These are phyloP conservation scores for Tryphoninae sp. DNA, from an alignment of 2,888 invertebrate species.

Conservation along the genomic window DNA sequence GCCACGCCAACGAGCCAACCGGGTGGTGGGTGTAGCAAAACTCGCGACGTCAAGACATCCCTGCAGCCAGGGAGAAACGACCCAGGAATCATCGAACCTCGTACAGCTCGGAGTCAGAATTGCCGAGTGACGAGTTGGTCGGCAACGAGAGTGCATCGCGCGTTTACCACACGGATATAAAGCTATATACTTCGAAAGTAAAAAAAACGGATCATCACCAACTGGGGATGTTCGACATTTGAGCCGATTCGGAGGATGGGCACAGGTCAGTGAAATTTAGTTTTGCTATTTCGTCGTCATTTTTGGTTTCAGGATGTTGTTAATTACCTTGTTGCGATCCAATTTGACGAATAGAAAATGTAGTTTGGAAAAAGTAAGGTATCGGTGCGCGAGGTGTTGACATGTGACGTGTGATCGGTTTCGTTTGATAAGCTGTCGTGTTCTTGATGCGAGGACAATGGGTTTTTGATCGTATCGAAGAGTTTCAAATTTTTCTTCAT, in stretches of 20 bases:
- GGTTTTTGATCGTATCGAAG: not conserved
- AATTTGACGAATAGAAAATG: no score
- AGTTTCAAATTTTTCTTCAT: not conserved
- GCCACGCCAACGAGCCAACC: slow-evolving; percentile 67
- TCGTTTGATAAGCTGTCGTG: not conserved
- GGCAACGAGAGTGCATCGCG: slow-evolving; percentile 46
- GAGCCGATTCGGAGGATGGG: slow-evolving; percentile 86
- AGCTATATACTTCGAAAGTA: slow-evolving; percentile 16
- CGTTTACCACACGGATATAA: slow-evolving; percentile 64
- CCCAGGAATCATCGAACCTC: slow-evolving; percentile 73
- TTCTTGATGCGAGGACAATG: not conserved
- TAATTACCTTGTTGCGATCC: not conserved
- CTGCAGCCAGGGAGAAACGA: slow-evolving; percentile 66
- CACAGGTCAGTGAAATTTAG: slow-evolving; percentile 84
- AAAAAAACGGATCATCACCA: slow-evolving; percentile 61
- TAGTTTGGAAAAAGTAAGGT: no score
- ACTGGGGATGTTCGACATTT: slow-evolving; percentile 76
- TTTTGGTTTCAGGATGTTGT: slow-evolving; percentile 22
- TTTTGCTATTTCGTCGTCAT: slow-evolving; percentile 50
- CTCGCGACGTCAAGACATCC: slow-evolving; percentile 65
- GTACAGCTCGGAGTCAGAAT: slow-evolving; percentile 62
- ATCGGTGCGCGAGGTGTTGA: not conserved
- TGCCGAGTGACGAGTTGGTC: slow-evolving; percentile 52
- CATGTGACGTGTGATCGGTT: not conserved
- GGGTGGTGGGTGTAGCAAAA: slow-evolving; percentile 66